phyloP scores from a whole-genome alignment of 2,797 vertebrate genomes.

The Trachops cirrhosus region DNA sequence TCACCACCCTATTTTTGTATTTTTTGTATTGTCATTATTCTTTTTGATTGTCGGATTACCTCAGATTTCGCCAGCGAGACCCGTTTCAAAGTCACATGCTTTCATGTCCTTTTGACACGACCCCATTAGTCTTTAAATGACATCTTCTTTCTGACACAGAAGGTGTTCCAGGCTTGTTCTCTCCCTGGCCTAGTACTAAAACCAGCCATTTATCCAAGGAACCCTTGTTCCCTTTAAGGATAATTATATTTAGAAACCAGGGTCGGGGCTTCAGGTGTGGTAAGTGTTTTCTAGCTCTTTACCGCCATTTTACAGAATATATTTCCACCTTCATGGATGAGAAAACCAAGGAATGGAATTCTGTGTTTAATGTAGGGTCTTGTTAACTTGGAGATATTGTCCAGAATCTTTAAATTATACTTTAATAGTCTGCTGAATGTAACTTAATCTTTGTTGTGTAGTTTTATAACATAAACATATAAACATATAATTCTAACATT shows the following conservation, averaged over 20 bases:
- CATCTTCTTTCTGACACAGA: not conserved
- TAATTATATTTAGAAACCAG: not conserved
- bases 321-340: not conserved
- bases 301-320: not conserved
- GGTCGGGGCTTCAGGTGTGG: not conserved
- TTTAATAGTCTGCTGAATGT: not conserved
- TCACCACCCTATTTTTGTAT: not conserved
- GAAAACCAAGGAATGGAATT: constrained; percentile 14
- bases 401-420: not conserved
- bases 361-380: not conserved
- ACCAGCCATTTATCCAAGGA: not conserved
- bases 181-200: not conserved
- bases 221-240: not conserved
- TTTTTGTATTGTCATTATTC: not conserved
- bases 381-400: not conserved
- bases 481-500: not conserved
- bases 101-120: not conserved
- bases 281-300: not conserved
- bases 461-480: not conserved
- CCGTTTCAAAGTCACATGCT: not conserved
- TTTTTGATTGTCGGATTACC: not conserved
- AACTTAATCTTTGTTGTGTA: not conserved
- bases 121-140: not conserved
- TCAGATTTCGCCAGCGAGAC: not conserved
- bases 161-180: not conserved